Evolutionary conservation across 2,113 vertebrate species (phyloP).

Genomic region (Oenanthe oenanthe): DNA sequence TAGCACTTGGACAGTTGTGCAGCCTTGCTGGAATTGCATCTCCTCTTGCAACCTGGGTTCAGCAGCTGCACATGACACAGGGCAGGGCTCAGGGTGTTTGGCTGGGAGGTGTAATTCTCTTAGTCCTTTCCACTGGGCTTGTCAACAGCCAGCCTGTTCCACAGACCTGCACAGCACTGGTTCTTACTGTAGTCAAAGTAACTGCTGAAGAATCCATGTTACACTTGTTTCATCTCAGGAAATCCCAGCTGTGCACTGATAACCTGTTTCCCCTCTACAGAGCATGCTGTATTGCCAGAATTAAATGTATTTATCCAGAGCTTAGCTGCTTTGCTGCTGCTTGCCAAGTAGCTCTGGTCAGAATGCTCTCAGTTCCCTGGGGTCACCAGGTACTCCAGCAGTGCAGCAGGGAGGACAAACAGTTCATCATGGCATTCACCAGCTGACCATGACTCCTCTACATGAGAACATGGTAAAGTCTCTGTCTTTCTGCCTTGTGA

Average conservation of each 20-base stretch:
- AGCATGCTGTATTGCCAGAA: neutral
- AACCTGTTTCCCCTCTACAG: neutral
- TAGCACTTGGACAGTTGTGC: neutral
- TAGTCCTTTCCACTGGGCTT: neutral
- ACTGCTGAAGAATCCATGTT: neutral
- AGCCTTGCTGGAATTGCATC: neutral
- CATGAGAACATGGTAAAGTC: neutral
- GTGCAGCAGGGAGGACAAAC: neutral
- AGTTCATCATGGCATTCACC: neutral
- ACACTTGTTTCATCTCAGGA: neutral
- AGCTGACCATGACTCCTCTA: neutral
- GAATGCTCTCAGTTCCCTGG: neutral
- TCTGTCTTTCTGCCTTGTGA: slow-evolving; percentile 36
- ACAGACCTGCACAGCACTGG: neutral
- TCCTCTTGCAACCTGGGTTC: neutral
- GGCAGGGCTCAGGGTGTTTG: neutral
- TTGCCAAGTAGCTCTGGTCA: neutral
- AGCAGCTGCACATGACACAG: neutral
- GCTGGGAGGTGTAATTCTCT: neutral
- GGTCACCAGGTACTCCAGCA: neutral
- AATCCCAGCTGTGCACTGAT: neutral
- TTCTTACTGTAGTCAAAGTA: too few relatives aligned
- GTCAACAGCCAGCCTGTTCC: neutral
- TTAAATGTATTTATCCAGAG: slow-evolving; percentile 21
- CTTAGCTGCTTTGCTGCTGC: slow-evolving; percentile 34